Base-by-base conservation (phyloP, 2,888 invertebrate species). In the Erebia palarica region DNA sequence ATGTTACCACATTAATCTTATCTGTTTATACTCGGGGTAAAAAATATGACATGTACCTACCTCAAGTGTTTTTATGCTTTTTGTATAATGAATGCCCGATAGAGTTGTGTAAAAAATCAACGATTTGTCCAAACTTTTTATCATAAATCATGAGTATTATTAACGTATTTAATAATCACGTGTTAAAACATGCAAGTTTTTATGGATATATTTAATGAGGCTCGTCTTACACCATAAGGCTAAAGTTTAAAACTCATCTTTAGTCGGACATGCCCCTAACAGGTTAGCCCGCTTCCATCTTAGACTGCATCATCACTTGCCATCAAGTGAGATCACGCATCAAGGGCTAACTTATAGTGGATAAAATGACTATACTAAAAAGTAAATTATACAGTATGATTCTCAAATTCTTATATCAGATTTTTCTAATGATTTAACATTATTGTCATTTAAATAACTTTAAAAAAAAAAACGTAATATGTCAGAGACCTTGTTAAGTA, bases 21-120 rank as follows among this genome's bases (percentile, higher is more conserved):
- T 44, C 11, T 16, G 9, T 47, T 47, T 13, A 18, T 21, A 61
- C 7, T 49, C 11, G 21, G 11, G 21, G 49, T 21, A 49, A 63
- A 63, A 63, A 63, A 63, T 9, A 49, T 49, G 63, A 61, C 61
- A 47, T 16, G 36, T 36, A 36, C 36, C 36, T 36, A 36, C 36
- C 36, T 36, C 36, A 36, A 36, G 36, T 36, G 47, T 18, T 47
- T 21, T 18, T 11, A 27, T 63, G 47, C 21, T 42, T 63, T 63
- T 8, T 49, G 61, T 47, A 44, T 47, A 7, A n/a, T n/a, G n/a
- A n/a, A n/a, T 14, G 47, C 1, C 9, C 21, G 21, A 8, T 60
- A 9, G 11, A 60, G 42, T 16, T 10, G 7, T 10, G 27, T 18
- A 63, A 63, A 63, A 61, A 47, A 16, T 11, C 63, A 47, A 14